These are phyloP conservation scores for Pseudobourletiella spinata DNA, from an alignment of 1,140 invertebrate genomes.

Conservation along the genomic window DNA sequence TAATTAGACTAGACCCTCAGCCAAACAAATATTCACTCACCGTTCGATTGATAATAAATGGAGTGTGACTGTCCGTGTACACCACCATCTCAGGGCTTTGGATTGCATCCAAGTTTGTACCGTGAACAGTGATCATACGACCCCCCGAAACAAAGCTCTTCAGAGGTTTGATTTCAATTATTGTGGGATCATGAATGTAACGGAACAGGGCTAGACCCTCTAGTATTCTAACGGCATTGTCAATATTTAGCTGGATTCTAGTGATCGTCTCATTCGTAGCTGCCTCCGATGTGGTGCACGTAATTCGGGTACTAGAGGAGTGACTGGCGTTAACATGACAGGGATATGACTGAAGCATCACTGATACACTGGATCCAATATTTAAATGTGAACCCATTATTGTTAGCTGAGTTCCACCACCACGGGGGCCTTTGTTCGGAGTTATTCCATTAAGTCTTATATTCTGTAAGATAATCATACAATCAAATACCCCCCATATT, in stretches of 20 bases:
- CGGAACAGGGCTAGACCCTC: slow-evolving; percentile 59
- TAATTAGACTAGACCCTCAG: too few species aligned
- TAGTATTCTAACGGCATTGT: slow-evolving; percentile 67
- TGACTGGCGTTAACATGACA: slow-evolving; percentile 78
- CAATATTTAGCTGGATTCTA: slow-evolving; percentile 66
- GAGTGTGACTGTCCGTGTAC: slow-evolving; percentile 57
- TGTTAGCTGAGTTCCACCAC: slow-evolving; percentile 85
- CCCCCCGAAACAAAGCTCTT: slow-evolving; percentile 85
- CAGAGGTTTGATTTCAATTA: slow-evolving; percentile 82
- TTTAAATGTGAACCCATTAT: slow-evolving; percentile 86
- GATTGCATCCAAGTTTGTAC: slow-evolving; percentile 81
- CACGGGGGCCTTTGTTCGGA: slow-evolving; percentile 79
- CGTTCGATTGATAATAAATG: slow-evolving; percentile 62
- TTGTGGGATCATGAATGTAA: slow-evolving; percentile 85
- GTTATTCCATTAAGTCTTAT: slow-evolving; percentile 68
- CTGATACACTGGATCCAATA: slow-evolving; percentile 80
- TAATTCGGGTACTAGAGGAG: slow-evolving; percentile 76
- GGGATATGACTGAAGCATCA: slow-evolving; percentile 71
- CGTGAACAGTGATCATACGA: slow-evolving; percentile 83
- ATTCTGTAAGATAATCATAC: slow-evolving; percentile 44
- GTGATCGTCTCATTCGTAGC: slow-evolving; percentile 46
- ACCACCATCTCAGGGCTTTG: slow-evolving; percentile 83
- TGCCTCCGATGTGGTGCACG: slow-evolving; percentile 72
- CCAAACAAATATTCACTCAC: slow-evolving; percentile 42
- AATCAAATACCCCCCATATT: not conserved